Evolutionary conservation across 2,113 vertebrate genomes (phyloP).

Genomic region (Motacilla alba): DNA sequence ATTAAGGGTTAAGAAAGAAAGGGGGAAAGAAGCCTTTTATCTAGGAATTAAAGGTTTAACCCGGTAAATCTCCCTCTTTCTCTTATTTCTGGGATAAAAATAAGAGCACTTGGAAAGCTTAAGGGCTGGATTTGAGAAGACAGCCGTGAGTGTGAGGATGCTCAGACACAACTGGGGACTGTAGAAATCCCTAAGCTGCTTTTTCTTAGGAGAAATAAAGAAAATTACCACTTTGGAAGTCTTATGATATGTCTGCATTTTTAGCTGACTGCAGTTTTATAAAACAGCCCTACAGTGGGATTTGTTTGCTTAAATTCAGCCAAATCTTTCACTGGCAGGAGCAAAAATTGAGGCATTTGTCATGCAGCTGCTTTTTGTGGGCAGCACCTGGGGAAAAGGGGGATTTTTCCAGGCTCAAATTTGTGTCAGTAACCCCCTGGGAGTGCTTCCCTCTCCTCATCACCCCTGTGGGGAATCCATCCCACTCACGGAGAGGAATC

Average conservation of each 20-base stretch:
- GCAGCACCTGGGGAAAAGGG: background rate
- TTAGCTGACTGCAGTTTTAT: background rate
- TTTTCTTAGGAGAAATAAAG: background rate
- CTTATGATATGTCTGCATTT: background rate
- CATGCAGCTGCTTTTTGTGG: background rate
- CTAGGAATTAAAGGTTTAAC: constrained; percentile 42
- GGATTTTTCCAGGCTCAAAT: background rate
- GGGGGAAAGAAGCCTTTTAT: background rate
- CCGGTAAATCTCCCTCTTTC: constrained; percentile 6
- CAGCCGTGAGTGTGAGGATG: background rate
- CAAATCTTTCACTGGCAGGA: background rate
- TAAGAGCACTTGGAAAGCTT: constrained; percentile 36
- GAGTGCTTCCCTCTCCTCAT: background rate
- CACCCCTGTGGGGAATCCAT: background rate
- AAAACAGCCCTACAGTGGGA: background rate
- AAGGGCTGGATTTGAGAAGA: background rate
- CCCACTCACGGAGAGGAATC: background rate
- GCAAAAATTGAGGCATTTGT: background rate
- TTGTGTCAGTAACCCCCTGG: background rate
- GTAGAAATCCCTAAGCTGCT: constrained; percentile 24
- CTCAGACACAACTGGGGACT: background rate
- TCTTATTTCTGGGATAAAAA: constrained; percentile 36
- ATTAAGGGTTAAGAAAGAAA: background rate
- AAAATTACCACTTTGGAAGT: background rate
- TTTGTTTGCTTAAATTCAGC: background rate